Base-by-base conservation (phyloP, 1,140 invertebrate genomes). In the Diploscapter pachys region DNA sequence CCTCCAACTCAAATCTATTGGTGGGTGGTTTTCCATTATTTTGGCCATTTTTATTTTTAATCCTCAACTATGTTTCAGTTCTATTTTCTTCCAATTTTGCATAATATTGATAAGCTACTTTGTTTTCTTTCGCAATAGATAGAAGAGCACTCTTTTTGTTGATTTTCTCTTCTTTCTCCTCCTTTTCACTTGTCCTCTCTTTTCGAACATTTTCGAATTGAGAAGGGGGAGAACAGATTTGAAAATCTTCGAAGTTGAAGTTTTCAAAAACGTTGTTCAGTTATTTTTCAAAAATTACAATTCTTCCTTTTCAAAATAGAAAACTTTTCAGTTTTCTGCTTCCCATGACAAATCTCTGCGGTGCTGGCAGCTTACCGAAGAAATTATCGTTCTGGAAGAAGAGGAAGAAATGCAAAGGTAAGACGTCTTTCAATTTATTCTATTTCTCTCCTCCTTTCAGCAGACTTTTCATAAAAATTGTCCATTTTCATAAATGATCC, bases 321-420 rank as follows among this genome's bases (percentile, higher is more conserved):
- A 6, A 54, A 48, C 0, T 3, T 77, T 90, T 86, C 87, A 93
- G 57, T 90, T 91, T 3, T 92, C 91, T 50, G 92, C 92, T 81
- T 95, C 95, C 56, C 91, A 92, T 5, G 96, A 99, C 88, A 90
- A 91, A 80, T 92, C 93, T 31, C 85, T 99, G 62, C 89, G 96
- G 51, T 85, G 98, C 51, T 97, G 91, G 89, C 90, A 94, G 84
- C 91, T 92, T 82, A 93, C 93, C 2, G 89, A 92, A 63, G 95
- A 99, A 87, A 90, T 92, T 2, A 88, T 99, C 54, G 92, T 98
- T 55, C 87, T 98, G 5, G 91, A 95, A 83, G 96, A 99, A 86
- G 90, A 95, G 79, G 90, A 91, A 80, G 96, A 99, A 87, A 86
- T 86, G 80, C 78, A 82, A 69, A 53, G 66, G 49, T 13, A 54